These are phyloP conservation scores for Hylaeus volcanicus DNA, from an alignment of 1,140 invertebrate genomes.

Conservation along the genomic window DNA sequence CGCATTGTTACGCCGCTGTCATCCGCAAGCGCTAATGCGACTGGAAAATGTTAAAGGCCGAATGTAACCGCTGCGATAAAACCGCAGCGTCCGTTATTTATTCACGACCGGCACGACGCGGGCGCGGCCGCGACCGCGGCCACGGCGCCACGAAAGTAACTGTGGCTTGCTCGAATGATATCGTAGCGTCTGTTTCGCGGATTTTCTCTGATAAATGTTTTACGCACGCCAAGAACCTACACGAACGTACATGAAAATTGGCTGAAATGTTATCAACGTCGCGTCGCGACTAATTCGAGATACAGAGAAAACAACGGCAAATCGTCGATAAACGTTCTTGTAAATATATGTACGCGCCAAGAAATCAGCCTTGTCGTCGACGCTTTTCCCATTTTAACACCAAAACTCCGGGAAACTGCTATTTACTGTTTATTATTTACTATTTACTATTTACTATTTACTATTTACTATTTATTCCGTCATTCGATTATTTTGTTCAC, in stretches of 20 bases:
- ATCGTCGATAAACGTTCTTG: no score
- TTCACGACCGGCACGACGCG: constrained; percentile 19
- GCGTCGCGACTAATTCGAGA: constrained; percentile 62
- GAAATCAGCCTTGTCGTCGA: constrained; percentile 14
- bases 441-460: no score
- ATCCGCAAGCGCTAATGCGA: constrained; percentile 65
- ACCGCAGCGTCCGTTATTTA: constrained; percentile 58
- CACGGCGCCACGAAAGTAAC: background rate
- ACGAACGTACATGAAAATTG: constrained; percentile 40
- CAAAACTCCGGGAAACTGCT: background rate
- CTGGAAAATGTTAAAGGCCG: constrained; percentile 63
- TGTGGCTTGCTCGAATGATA: background rate
- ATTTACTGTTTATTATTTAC: no score
- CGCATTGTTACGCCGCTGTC: constrained; percentile 71
- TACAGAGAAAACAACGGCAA: no score
- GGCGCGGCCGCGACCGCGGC: no score
- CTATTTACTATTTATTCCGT: background rate
- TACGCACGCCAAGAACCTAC: background rate
- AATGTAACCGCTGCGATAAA: constrained; percentile 59
- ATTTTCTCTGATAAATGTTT: constrained; percentile 24
- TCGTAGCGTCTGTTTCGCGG: background rate
- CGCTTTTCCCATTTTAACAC: constrained; percentile 17
- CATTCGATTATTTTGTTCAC: background rate
- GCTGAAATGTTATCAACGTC: constrained; percentile 15
- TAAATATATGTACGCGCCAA: background rate